Evolutionary conservation across 1,140 invertebrate species (phyloP).

Genomic region (Scaptomyza montana): DNA sequence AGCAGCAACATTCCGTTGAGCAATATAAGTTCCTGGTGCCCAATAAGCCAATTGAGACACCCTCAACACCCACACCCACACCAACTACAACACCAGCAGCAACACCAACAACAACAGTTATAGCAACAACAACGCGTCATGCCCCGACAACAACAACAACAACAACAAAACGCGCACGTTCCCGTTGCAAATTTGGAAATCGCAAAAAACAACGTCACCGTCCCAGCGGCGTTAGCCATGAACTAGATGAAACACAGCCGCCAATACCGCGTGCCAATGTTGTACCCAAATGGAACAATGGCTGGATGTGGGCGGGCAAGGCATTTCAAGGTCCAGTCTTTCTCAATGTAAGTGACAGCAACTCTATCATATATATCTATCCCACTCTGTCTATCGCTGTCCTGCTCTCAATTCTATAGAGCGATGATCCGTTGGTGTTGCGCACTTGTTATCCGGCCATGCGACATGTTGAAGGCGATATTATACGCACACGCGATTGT

Average conservation of each 20-base stretch:
- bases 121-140: conserved; percentile 34
- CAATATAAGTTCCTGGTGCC: conserved; percentile 67
- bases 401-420: conserved; percentile 85
- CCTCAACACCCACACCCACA: conserved; percentile 5
- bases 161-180: conserved; percentile 65
- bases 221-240: conserved; percentile 69
- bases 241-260: conserved; percentile 73
- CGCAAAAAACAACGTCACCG: conserved; percentile 75
- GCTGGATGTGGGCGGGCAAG: conserved; percentile 95
- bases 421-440: conserved; percentile 89
- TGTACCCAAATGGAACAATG: conserved; percentile 93
- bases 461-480: conserved; percentile 92
- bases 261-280: conserved; percentile 84
- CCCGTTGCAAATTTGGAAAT: conserved; percentile 76
- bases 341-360: conserved; percentile 89
- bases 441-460: conserved; percentile 95
- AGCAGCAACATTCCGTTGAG: conserved; percentile 72
- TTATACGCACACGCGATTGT: conserved; percentile 94
- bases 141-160: conserved; percentile 22
- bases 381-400: not conserved
- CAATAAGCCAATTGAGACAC: conserved; percentile 22
- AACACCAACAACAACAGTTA: conserved; percentile 20
- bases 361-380: not conserved
- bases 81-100: conserved; percentile 3
- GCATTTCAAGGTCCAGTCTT: conserved; percentile 93